phyloP scores from a whole-genome alignment of 2,113 vertebrate species.

The Hiodon alosoides region DNA sequence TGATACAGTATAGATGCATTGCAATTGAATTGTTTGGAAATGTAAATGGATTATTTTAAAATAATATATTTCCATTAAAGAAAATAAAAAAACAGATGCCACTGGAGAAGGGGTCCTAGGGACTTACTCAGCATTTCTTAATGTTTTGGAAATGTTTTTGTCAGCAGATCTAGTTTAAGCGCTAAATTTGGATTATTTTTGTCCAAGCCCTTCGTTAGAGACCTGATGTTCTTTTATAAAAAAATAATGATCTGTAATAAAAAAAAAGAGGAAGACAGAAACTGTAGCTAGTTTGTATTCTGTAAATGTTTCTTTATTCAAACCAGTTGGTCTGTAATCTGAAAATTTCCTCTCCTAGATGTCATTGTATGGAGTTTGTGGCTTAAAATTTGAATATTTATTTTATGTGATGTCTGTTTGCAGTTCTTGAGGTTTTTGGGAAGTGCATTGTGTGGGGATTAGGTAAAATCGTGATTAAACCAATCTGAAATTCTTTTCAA shows the following conservation, averaged over 20 bases:
- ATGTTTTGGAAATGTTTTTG: too few species aligned
- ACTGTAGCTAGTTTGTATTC: slow-evolving; percentile 14
- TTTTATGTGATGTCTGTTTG: slow-evolving; percentile 41
- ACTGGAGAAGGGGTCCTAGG: too few species aligned
- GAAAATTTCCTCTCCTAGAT: slow-evolving; percentile 19
- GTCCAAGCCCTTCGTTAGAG: background rate
- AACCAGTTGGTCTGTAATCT: slow-evolving; percentile 20
- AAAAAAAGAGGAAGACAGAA: background rate
- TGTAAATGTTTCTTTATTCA: slow-evolving; percentile 11
- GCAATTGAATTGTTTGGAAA: too few species aligned
- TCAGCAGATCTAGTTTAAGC: too few species aligned
- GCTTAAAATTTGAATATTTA: slow-evolving; percentile 24
- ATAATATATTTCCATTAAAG: too few species aligned
- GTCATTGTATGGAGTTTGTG: slow-evolving; percentile 9
- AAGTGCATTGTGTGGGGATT: slow-evolving; percentile 53
- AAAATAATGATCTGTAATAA: slow-evolving; percentile 4
- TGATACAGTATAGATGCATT: too few species aligned
- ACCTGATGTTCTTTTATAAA: background rate
- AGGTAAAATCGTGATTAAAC: slow-evolving; percentile 60
- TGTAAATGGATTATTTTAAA: too few species aligned
- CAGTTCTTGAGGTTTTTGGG: slow-evolving; percentile 53
- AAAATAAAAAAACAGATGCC: too few species aligned
- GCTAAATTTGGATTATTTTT: too few species aligned
- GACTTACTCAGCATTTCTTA: too few species aligned
- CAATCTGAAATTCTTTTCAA: slow-evolving; percentile 46